These are phyloP conservation scores for Sebastiscus albofasciatus DNA, from an alignment of 2,797 vertebrate species.

Conservation along the genomic window DNA sequence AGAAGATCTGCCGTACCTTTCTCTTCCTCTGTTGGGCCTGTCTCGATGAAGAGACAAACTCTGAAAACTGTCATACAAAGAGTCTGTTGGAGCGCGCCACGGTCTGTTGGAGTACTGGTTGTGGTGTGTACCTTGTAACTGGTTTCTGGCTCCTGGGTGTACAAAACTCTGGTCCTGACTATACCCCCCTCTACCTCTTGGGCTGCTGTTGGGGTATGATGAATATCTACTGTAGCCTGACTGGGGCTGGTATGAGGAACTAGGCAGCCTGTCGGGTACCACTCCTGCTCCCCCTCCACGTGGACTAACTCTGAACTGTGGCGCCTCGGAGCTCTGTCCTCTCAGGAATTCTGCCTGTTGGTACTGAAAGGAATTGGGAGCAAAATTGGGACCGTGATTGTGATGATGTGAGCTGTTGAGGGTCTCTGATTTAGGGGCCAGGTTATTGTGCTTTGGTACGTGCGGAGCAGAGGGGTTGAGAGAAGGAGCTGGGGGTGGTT, in stretches of 20 bases:
- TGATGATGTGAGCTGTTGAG: constrained; percentile 43
- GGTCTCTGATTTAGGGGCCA: constrained; percentile 2
- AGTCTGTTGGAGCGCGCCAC: constrained; percentile 34
- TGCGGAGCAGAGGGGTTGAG: constrained; percentile 34
- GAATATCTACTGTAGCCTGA: constrained; percentile 58
- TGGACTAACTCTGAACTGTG: constrained; percentile 58
- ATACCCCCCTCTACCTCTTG: constrained; percentile 53
- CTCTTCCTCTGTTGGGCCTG: background rate
- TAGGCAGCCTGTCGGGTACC: background rate
- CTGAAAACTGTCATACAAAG: constrained; percentile 62
- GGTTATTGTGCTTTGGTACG: constrained; percentile 25
- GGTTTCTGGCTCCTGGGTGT: constrained; percentile 38
- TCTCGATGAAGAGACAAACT: constrained; percentile 61
- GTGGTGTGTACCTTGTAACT: constrained; percentile 34
- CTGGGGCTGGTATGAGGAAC: constrained; percentile 38
- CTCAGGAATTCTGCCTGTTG: constrained; percentile 83
- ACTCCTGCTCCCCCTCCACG: background rate
- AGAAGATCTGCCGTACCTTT: constrained; percentile 3
- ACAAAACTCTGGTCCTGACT: constrained; percentile 44
- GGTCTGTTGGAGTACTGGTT: constrained; percentile 46
- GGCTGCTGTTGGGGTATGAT: constrained; percentile 47
- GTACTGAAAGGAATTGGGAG: constrained; percentile 67
- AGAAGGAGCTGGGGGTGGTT: constrained; percentile 26
- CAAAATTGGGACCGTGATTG: background rate
- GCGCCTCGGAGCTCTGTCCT: constrained; percentile 74